phyloP scores from a whole-genome alignment of 2,888 invertebrate species.

The Hedya salicella region DNA sequence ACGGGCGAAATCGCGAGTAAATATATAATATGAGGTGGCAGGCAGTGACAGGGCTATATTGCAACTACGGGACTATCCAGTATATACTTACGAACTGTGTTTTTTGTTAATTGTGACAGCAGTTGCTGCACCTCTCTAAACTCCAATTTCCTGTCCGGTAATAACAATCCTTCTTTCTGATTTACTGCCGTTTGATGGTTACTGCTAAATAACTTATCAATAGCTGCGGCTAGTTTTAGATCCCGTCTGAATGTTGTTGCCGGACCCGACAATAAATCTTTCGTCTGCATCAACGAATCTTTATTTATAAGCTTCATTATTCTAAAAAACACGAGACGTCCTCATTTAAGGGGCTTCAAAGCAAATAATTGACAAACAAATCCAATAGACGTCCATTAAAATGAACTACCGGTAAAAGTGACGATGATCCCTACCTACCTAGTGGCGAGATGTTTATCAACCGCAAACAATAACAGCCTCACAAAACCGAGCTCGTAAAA shows the following conservation, averaged over 20 bases:
- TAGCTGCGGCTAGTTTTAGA: conserved; percentile 68
- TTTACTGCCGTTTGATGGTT: conserved; percentile 47
- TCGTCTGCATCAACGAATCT: conserved; percentile 62
- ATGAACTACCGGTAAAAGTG: conserved; percentile 76
- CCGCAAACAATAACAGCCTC: conserved; percentile 84
- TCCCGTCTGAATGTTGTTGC: conserved; percentile 68
- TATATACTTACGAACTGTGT: conserved; percentile 46
- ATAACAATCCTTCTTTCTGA: conserved; percentile 48
- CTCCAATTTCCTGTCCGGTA: conserved; percentile 72
- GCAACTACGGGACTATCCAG: too few species aligned
- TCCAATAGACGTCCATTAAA: conserved; percentile 71
- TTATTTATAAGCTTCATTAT: conserved; percentile 74
- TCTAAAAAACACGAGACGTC: conserved; percentile 29
- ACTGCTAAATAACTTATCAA: conserved; percentile 65
- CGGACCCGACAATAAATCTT: conserved; percentile 59
- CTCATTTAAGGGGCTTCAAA: conserved; percentile 61
- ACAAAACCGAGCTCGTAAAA: conserved; percentile 83
- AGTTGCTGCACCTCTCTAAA: conserved; percentile 71
- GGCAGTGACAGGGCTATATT: too few species aligned
- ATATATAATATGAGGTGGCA: too few species aligned
- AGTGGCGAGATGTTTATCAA: conserved; percentile 84
- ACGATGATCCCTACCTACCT: conserved; percentile 82
- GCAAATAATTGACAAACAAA: conserved; percentile 75
- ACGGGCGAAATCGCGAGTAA: too few species aligned
- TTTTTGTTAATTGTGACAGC: conserved; percentile 53